A percentile compares a stretch with the other conserved stretches of the same genome.
These are phyloP conservation scores for Schizaphis graminum DNA, from an alignment of 2,888 invertebrate species.

Conservation along the genomic window DNA sequence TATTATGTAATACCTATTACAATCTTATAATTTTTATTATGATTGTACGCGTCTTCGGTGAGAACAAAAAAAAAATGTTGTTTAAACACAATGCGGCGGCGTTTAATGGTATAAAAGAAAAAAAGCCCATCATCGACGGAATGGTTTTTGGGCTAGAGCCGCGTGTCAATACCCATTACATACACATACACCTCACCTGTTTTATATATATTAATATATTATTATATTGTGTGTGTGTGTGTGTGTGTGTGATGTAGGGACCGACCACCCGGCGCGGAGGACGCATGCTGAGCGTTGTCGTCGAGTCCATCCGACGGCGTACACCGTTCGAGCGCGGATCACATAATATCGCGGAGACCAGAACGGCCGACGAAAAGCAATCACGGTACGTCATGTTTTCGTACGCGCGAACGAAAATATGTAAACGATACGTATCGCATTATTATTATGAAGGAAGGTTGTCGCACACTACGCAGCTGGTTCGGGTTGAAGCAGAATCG, in stretches of 20 bases:
- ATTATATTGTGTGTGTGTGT: no score
- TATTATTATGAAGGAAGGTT: neutral
- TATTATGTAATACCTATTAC: neutral
- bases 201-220: neutral
- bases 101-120: conserved; percentile 48
- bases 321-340: neutral
- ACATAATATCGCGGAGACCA: neutral
- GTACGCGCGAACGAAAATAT: neutral
- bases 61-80: neutral
- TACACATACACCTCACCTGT: neutral
- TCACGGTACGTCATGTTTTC: neutral
- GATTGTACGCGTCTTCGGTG: neutral
- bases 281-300: conserved; percentile 50
- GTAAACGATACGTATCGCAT: neutral
- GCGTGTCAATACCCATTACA: neutral
- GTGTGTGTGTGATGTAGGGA: neutral
- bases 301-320: conserved; percentile 33
- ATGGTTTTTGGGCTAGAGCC: conserved; percentile 31
- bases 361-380: neutral
- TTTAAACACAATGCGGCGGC: conserved; percentile 40
- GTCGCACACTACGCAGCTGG: neutral
- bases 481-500: neutral
- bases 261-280: conserved; percentile 62
- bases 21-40: neutral
- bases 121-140: conserved; percentile 40